Evolutionary conservation across 2,797 vertebrate species (phyloP).

Genomic region (Sebastes reedi): DNA sequence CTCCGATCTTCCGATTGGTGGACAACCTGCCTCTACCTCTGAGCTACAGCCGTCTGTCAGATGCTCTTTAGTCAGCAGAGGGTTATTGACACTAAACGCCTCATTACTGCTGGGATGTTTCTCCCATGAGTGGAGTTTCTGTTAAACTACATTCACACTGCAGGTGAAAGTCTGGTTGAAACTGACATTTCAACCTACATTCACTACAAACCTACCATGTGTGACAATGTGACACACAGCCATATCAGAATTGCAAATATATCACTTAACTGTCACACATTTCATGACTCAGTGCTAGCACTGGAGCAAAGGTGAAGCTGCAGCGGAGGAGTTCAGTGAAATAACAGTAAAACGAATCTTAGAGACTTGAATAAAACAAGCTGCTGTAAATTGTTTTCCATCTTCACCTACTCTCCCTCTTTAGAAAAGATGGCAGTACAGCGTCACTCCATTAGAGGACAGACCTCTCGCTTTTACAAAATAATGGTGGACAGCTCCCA

Average conservation of each 20-base stretch:
- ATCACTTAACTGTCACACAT: conserved; percentile 19
- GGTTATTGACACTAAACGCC: neutral
- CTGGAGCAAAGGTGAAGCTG: neutral
- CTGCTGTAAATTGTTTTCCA: neutral
- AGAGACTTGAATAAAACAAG: neutral
- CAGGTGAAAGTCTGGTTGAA: neutral
- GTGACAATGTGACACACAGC: neutral
- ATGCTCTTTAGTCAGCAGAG: neutral
- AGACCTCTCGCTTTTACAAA: neutral
- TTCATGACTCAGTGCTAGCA: conserved; percentile 10
- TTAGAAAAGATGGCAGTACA: neutral
- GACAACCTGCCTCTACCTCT: too few species aligned
- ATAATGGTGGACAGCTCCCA: neutral
- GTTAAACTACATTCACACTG: neutral
- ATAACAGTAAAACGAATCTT: neutral
- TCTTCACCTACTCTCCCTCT: neutral
- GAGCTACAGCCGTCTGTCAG: neutral
- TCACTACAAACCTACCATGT: neutral
- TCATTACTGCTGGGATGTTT: neutral
- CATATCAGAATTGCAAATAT: neutral
- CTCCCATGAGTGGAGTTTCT: neutral
- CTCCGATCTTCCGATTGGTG: too few species aligned
- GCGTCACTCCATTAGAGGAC: neutral
- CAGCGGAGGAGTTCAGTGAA: neutral
- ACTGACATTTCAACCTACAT: neutral